phyloP scores from a whole-genome alignment of 2,888 invertebrate genomes.

The Phaonia tiefii region DNA sequence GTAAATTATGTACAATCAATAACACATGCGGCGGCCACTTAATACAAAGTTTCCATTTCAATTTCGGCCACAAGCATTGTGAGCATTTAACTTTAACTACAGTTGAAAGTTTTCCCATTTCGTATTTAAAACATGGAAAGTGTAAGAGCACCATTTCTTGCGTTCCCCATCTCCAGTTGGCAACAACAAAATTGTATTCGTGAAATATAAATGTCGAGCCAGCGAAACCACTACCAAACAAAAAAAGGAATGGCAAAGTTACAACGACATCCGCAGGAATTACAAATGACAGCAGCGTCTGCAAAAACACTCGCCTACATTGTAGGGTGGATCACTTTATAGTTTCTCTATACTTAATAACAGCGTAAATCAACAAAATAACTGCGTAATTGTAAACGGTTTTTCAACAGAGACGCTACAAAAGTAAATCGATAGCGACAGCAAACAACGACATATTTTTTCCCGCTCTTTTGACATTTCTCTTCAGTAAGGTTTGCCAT shows the following conservation, averaged over 20 bases:
- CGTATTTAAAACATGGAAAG: background rate
- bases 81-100: conserved; percentile 31
- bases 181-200: conserved; percentile 30
- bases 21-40: background rate
- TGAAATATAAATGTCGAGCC: conserved; percentile 23
- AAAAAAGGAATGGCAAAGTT: conserved; percentile 17
- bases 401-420: no score
- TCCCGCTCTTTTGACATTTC: no score
- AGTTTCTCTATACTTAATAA: background rate
- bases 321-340: background rate
- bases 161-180: conserved; percentile 13
- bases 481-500: no score
- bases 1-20: conserved; percentile 18
- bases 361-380: conserved; percentile 14
- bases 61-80: background rate
- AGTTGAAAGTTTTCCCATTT: conserved; percentile 20
- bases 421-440: no score
- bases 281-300: background rate
- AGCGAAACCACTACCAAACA: conserved; percentile 6
- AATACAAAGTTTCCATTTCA: background rate
- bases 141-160: background rate
- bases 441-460: no score
- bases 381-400: no score
- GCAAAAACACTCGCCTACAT: background rate
- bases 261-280: background rate